These are phyloP conservation scores for Sula dactylatra DNA, from an alignment of 2,113 vertebrate genomes.

Conservation along the genomic window DNA sequence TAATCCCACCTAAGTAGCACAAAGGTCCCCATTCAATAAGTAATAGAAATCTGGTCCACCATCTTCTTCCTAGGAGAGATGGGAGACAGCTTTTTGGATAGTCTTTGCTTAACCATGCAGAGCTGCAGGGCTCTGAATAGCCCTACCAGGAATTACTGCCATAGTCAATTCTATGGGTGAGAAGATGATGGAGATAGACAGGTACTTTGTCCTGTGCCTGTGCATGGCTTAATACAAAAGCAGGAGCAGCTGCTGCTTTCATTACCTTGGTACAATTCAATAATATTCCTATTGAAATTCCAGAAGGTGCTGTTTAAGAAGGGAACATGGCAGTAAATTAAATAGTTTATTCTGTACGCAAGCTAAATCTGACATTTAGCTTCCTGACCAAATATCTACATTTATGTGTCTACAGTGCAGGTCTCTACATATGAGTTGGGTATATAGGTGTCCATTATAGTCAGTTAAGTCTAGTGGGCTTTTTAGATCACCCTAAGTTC, in stretches of 20 bases:
- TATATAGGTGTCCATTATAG: not conserved
- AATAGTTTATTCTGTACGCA: not conserved
- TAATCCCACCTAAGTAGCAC: not conserved
- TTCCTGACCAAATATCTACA: not conserved
- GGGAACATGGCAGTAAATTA: not conserved
- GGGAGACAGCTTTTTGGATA: not conserved
- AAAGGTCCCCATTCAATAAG: not conserved
- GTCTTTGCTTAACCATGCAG: not conserved
- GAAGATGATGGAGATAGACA: not conserved
- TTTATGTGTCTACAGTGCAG: not conserved
- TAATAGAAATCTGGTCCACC: not conserved
- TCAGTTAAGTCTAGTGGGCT: not conserved
- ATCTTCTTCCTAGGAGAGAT: not conserved
- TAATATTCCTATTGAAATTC: not conserved
- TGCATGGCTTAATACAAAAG: not conserved
- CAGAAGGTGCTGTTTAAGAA: not conserved
- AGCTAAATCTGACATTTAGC: not conserved
- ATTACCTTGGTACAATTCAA: not conserved
- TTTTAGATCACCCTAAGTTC: not conserved
- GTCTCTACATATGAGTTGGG: not conserved
- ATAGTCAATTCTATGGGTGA: not conserved
- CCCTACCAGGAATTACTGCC: not conserved
- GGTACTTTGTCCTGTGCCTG: not conserved
- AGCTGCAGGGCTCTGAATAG: not conserved
- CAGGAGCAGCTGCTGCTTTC: not conserved